Percentiles rank a stretch among this genome's conserved stretches.
phyloP scores from a whole-genome alignment of 2,797 vertebrate species.

The Mastacembelus armatus region DNA sequence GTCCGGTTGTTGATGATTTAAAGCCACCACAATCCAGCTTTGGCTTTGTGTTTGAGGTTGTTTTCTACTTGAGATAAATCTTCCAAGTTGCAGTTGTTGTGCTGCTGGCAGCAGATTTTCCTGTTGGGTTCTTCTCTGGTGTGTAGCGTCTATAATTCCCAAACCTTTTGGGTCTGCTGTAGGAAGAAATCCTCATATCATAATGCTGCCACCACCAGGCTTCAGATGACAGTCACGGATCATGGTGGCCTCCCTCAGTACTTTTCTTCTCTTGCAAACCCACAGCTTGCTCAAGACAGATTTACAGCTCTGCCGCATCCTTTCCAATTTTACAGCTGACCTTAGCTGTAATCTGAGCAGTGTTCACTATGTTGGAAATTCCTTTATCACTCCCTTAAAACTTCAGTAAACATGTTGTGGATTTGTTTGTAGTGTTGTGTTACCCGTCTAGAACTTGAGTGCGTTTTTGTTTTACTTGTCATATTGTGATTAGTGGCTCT shows the following conservation, averaged over 20 bases:
- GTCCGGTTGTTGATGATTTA: not conserved
- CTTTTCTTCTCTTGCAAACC: not conserved
- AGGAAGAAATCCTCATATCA: not conserved
- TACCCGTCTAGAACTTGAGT: too few species aligned
- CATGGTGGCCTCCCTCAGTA: not conserved
- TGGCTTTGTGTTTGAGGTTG: constrained; percentile 14
- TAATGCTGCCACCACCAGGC: not conserved
- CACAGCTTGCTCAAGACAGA: not conserved
- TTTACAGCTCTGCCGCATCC: constrained; percentile 17
- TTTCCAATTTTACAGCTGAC: constrained; percentile 18
- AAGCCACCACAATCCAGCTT: not conserved
- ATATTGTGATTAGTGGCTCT: too few species aligned
- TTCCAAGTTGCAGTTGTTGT: not conserved
- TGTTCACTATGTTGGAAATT: not conserved
- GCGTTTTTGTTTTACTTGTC: too few species aligned
- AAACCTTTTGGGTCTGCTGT: not conserved
- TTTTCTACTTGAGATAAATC: constrained; percentile 7
- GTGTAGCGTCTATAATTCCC: not conserved
- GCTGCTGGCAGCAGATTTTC: not conserved
- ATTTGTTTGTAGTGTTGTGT: not conserved
- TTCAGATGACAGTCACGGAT: not conserved
- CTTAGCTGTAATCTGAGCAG: not conserved
- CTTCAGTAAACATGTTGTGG: constrained; percentile 1
- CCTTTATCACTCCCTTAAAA: not conserved
- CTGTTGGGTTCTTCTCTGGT: not conserved